Evolutionary conservation across 2,888 invertebrate species (phyloP), one percentile per base, ranked within the genome.

Genomic region (Lycocerus yunnanus): DNA sequence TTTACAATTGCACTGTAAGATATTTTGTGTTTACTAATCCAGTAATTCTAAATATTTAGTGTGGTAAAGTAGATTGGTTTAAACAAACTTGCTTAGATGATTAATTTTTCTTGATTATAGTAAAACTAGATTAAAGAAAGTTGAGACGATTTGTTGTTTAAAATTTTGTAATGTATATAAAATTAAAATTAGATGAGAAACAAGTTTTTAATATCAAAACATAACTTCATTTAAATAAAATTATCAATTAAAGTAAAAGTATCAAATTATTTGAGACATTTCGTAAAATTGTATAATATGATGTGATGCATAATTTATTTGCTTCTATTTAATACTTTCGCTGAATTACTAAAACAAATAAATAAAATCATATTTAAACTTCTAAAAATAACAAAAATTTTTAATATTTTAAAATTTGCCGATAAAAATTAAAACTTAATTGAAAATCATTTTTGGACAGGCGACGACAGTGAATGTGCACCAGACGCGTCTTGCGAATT

Each of bases 401-500:
- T 18, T 63, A 60, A 1, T 13, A 63, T 9, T 60, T 18, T 9
- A 63, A n/a, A 18, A 6, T 63, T 18, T 18, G 3, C 4, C 18
- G 16, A 58, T 43, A 10, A 43, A 67, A 67, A 15, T 15, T 13
- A 11, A 67, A 43, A 67, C 15, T 58, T 67, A 43, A 43, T 16
- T 16, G 15, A 11, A 58, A 27, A 60, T 15, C 15, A 27, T 72
- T 67, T 68, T 74, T 74, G 71, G 68, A 71, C 72, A 75, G 72
- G 74, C 20, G 21, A 27, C 18, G 70, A 21, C 68, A 69, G 59
- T 69, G 75, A 69, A 59, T 94, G 94, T 85, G 88, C 91, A 63
- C 91, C 92, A 83, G 95, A 94, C 75, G 93, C 94, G 72, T 93
- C 92, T 79, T 97, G 97, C 87, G 96, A 96, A 88, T 96, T 96